Conservation (phyloP, 1,140 invertebrate species). For the Globodera ellingtonae region DNA sequence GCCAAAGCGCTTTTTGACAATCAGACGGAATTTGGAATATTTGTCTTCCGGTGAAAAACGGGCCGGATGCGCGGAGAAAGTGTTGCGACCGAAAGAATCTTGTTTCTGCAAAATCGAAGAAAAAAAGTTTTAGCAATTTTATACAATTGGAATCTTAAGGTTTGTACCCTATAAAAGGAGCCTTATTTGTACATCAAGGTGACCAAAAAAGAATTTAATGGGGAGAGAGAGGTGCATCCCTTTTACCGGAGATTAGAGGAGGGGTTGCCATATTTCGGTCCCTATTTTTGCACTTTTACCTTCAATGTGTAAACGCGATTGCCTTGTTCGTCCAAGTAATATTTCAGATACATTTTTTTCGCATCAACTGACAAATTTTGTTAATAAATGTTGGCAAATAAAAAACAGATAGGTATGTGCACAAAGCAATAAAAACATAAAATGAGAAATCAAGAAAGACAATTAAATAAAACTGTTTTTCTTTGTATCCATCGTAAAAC, state of each 20-base stretch:
- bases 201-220: no score
- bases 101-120: conserved; percentile 72
- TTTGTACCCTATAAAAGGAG: neutral
- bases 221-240: no score
- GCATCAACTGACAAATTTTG: neutral
- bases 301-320: conserved; percentile 69
- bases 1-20: conserved; percentile 85
- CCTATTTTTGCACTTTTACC: conserved; percentile 50
- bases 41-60: conserved; percentile 94
- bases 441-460: neutral
- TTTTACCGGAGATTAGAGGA: no score
- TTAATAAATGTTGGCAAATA: neutral
- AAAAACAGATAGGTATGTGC: neutral
- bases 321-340: conserved; percentile 67
- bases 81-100: conserved; percentile 77
- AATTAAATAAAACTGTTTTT: no score
- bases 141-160: neutral
- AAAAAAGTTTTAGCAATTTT: neutral
- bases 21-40: conserved; percentile 85
- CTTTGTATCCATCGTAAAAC: no score
- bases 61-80: conserved; percentile 86
- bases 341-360: conserved; percentile 68
- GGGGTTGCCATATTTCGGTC: no score
- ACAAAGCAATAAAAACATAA: neutral
- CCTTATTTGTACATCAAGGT: no score